These are phyloP conservation scores for Aethes cnicana DNA, from an alignment of 2,888 invertebrate species.

Conservation along the genomic window DNA sequence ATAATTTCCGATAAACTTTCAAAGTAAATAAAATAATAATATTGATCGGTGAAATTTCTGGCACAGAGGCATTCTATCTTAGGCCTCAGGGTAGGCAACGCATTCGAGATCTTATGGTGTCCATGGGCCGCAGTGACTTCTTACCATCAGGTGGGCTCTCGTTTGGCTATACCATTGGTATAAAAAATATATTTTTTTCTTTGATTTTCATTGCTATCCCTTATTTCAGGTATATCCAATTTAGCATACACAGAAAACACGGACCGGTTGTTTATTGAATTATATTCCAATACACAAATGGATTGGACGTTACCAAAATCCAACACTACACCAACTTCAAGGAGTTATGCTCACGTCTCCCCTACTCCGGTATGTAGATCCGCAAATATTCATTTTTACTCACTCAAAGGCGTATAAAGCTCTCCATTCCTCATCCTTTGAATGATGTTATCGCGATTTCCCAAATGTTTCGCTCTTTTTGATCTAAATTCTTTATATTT, in stretches of 20 bases:
- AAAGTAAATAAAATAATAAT: too few relatives aligned
- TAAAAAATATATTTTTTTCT: too few relatives aligned
- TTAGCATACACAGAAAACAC: background rate
- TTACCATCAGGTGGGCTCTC: too few relatives aligned
- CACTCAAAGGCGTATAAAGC: conserved; percentile 71
- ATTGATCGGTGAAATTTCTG: too few relatives aligned
- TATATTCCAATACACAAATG: conserved; percentile 25
- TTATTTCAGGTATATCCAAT: background rate
- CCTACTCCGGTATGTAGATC: conserved; percentile 44
- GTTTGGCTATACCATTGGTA: too few relatives aligned
- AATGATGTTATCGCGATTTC: conserved; percentile 75
- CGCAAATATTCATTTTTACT: conserved; percentile 64
- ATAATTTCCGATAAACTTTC: too few relatives aligned
- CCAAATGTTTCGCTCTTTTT: conserved; percentile 75
- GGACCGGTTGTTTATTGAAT: conserved; percentile 12
- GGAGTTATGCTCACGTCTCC: conserved; percentile 26
- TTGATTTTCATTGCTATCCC: too few relatives aligned
- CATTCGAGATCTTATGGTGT: too few relatives aligned
- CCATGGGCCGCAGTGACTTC: too few relatives aligned
- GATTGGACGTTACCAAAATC: conserved; percentile 29
- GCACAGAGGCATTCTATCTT: too few relatives aligned
- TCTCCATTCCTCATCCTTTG: conserved; percentile 73
- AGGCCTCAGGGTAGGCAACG: too few relatives aligned
- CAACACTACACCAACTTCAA: conserved; percentile 31
- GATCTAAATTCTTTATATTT: conserved; percentile 75